A percentile compares a stretch with the other conserved stretches of the same genome.
Conservation (phyloP, 2,888 invertebrate genomes). For the Zele albiditarsus region DNA sequence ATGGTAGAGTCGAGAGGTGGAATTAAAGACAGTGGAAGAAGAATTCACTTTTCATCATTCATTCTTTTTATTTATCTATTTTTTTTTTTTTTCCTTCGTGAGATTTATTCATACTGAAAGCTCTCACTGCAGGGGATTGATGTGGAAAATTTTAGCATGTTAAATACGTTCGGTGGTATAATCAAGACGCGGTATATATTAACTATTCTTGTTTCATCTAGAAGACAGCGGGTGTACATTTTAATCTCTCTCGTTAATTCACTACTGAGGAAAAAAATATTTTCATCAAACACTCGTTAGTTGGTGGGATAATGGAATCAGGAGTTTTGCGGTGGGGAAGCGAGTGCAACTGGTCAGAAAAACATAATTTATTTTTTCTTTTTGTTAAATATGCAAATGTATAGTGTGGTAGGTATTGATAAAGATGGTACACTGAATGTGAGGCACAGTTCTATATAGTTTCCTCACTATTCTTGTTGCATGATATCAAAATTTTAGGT, state of each 20-base stretch:
- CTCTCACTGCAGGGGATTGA: not conserved
- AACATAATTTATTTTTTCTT: too few species aligned
- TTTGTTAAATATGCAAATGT: too few species aligned
- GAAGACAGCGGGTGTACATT: constrained; percentile 45
- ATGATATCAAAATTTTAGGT: too few species aligned
- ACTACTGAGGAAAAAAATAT: constrained; percentile 32
- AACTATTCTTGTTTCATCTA: constrained; percentile 29
- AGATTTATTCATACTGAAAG: constrained; percentile 27
- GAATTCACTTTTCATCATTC: not conserved
- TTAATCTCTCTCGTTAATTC: constrained; percentile 44
- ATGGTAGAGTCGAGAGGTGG: constrained; percentile 5
- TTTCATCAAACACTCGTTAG: constrained; percentile 40
- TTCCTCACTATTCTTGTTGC: too few species aligned
- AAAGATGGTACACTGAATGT: too few species aligned
- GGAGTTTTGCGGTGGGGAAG: not conserved
- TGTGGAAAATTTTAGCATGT: constrained; percentile 4
- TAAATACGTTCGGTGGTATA: not conserved
- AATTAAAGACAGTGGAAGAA: not conserved
- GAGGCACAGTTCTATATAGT: not conserved
- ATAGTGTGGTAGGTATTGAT: too few species aligned
- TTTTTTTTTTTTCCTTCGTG: constrained; percentile 19
- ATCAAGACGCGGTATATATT: constrained; percentile 20
- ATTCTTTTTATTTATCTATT: not conserved
- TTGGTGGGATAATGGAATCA: not conserved
- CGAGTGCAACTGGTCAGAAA: too few species aligned